These are phyloP conservation scores for Betta splendens DNA, from an alignment of 2,797 vertebrate species.

Conservation along the genomic window DNA sequence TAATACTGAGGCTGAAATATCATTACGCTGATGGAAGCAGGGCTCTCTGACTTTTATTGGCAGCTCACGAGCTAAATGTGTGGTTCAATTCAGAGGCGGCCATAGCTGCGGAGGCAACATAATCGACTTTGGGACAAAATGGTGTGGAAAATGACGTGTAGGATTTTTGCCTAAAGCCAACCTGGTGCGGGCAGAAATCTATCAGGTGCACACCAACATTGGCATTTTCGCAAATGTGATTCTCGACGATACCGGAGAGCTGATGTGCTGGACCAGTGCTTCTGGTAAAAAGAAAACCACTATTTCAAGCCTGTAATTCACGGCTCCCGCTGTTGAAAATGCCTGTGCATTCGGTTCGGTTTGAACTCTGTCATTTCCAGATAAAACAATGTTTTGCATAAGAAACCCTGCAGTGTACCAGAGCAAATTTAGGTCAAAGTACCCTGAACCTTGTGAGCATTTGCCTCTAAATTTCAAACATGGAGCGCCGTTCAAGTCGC, in stretches of 20 bases:
- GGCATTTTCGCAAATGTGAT: slow-evolving; percentile 76
- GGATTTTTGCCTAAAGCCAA: slow-evolving; percentile 62
- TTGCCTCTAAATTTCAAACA: slow-evolving; percentile 44
- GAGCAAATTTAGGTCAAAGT: slow-evolving; percentile 47
- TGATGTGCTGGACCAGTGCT: slow-evolving; percentile 61
- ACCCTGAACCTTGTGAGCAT: slow-evolving; percentile 35
- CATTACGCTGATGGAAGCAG: slow-evolving; percentile 69
- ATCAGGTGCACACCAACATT: slow-evolving; percentile 69
- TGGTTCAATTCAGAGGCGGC: slow-evolving; percentile 65
- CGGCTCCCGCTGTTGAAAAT: slow-evolving; percentile 55
- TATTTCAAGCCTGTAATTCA: slow-evolving; percentile 50
- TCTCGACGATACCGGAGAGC: slow-evolving; percentile 58
- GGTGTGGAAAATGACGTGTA: slow-evolving; percentile 72
- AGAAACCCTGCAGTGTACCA: slow-evolving; percentile 42
- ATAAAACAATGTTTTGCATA: slow-evolving; percentile 55
- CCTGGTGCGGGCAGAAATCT: slow-evolving; percentile 55
- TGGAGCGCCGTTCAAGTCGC: slow-evolving; percentile 27
- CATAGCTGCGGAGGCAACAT: slow-evolving; percentile 61
- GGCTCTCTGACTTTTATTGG: slow-evolving; percentile 72
- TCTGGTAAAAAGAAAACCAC: slow-evolving; percentile 46
- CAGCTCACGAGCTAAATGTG: slow-evolving; percentile 69
- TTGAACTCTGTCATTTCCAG: slow-evolving; percentile 44
- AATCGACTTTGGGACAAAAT: slow-evolving; percentile 78
- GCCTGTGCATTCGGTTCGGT: slow-evolving; percentile 36
- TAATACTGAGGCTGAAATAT: slow-evolving; percentile 72